Base-by-base conservation (phyloP, 1,140 invertebrate genomes). In the Drosophila jambulina region DNA sequence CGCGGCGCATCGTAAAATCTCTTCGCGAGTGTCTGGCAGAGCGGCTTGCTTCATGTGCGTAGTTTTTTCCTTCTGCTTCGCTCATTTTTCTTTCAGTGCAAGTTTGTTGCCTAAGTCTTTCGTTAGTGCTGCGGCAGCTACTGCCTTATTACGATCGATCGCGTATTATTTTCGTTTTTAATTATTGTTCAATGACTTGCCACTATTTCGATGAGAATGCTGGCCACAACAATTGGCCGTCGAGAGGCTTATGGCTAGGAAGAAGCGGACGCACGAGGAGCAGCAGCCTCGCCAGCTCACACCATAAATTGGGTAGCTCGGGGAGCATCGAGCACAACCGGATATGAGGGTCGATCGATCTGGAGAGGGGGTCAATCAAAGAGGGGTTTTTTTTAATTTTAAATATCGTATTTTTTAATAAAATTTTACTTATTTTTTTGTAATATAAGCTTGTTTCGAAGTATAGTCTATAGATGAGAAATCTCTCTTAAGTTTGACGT, bases 61-160 rank as follows among this genome's bases (percentile, higher is more conserved):
- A 0, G 32, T 12, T 34, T 34, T 34, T 12, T 34, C 4, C 12
- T 32, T 29, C 9, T 29, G 27, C 2, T 6, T 12, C 34, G 9
- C 23, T 1, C 17, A 4, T 19, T 46, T 42, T 62, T 68, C 67
- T 59, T 54, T 49, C 78, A 82, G 68, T 58, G 75, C 83, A 92
- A 90, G 91, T 92, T 91, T 81, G 81, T 90, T 88, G 75, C 91
- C 83, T 82, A 84, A 92, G 85, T 92, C 88, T 92, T 92, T 92
- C 76, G 82, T 80, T 62, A 19, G 25, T 13, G 23, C 53, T 43
- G 58, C 40, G 40, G 25, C 51, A 23, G 29, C 68, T 69, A 56
- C 75, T 84, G 85, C 75, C 78, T 81, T 90, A 88, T 90, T 90
- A 90, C 85, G 81, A 85, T 90, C 87, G 77, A 74, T 79, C 72